Evolutionary conservation across 2,888 invertebrate species (phyloP).

Genomic region (Eristalis tenax): DNA sequence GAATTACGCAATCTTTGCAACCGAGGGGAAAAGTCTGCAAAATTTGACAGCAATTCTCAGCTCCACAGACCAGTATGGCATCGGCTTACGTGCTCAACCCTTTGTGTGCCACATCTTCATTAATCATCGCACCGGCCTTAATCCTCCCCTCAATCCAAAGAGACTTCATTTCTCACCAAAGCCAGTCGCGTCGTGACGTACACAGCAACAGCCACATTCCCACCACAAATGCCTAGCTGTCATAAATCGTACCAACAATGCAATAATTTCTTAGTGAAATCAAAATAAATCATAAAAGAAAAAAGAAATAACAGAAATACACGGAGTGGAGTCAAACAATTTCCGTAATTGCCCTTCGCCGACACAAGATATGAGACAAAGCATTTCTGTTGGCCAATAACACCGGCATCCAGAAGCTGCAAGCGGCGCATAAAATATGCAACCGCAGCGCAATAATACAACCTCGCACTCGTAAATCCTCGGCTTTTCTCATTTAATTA

Average conservation of each 20-base stretch:
- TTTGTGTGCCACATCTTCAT: neutral
- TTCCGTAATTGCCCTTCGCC: constrained; percentile 6
- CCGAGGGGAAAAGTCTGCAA: no score
- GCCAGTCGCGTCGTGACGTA: neutral
- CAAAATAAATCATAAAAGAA: constrained; percentile 29
- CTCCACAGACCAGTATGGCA: no score
- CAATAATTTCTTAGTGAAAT: constrained; percentile 22
- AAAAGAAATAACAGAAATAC: neutral
- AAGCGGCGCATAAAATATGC: constrained; percentile 35
- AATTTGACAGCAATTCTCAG: no score
- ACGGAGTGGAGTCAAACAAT: neutral
- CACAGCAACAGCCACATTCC: neutral
- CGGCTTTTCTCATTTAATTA: constrained; percentile 53
- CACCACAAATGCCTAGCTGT: neutral
- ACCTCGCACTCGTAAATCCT: constrained; percentile 55
- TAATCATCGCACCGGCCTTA: neutral
- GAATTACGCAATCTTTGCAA: no score
- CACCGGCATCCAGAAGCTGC: constrained; percentile 5
- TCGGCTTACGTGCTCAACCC: neutral
- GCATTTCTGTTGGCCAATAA: constrained; percentile 7
- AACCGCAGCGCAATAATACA: constrained; percentile 16
- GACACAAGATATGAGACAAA: constrained; percentile 2
- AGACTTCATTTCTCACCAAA: neutral
- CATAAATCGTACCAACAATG: constrained; percentile 26
- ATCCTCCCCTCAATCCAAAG: neutral